Percentiles rank a stretch among this genome's conserved stretches.
These are phyloP conservation scores for Thecocarcelia acutangulata DNA, from an alignment of 2,888 invertebrate species.

Conservation along the genomic window DNA sequence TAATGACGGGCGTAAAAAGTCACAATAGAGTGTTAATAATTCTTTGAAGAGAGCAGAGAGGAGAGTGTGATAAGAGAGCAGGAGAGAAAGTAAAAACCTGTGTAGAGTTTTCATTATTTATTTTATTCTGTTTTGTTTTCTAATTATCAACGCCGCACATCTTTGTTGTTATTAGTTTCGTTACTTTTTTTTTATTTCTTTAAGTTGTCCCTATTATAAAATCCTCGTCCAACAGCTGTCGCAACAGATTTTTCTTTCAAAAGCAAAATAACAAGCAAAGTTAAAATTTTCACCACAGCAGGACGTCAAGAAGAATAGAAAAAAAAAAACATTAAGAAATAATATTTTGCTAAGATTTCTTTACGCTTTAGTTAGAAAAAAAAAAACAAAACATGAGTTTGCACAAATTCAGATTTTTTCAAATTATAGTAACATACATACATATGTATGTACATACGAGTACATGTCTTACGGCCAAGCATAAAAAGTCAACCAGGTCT, in stretches of 20 bases:
- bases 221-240: conserved; percentile 69
- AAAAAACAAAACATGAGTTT: conserved; percentile 53
- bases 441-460: neutral
- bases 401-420: conserved; percentile 34
- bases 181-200: conserved; percentile 6
- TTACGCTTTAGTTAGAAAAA: conserved; percentile 6
- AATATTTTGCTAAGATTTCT: conserved; percentile 64
- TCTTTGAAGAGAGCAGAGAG: conserved; percentile 23
- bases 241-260: conserved; percentile 65
- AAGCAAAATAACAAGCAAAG: conserved; percentile 35
- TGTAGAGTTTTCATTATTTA: conserved; percentile 60
- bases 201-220: conserved; percentile 54
- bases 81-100: neutral
- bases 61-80: conserved; percentile 2
- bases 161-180: conserved; percentile 43
- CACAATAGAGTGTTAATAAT: conserved; percentile 63
- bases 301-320: conserved; percentile 56
- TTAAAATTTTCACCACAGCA: conserved; percentile 66
- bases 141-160: conserved; percentile 62
- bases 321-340: conserved; percentile 60
- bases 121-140: conserved; percentile 48
- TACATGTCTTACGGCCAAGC: neutral
- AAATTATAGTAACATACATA: neutral
- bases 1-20: conserved; percentile 59
- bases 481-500: conserved; percentile 53